Conservation (phyloP, 2,113 vertebrate genomes). For the Promerops cafer region DNA sequence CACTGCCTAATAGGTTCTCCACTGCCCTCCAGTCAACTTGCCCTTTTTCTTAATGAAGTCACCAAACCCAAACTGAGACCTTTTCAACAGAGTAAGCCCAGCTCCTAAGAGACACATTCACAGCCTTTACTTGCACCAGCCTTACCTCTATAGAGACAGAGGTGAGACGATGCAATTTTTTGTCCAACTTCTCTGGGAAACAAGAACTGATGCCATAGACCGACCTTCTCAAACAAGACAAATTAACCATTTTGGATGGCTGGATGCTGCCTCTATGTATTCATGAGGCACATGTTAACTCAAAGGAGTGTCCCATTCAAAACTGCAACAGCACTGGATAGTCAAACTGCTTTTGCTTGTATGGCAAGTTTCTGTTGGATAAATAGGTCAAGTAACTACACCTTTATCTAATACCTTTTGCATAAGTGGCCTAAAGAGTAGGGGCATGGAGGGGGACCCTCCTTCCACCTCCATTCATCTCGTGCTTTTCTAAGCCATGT, state of each 20-base stretch:
- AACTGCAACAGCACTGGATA: slow-evolving; percentile 16
- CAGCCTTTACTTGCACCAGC: neutral
- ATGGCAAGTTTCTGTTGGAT: slow-evolving; percentile 33
- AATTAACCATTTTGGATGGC: neutral
- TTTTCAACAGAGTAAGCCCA: neutral
- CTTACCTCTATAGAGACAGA: neutral
- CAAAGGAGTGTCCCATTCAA: slow-evolving; percentile 19
- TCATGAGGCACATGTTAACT: slow-evolving; percentile 7
- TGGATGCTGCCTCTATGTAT: neutral
- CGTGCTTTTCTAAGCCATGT: neutral
- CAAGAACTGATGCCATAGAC: fast-evolving
- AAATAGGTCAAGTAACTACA: slow-evolving; percentile 52
- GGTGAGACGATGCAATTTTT: neutral
- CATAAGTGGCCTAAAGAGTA: neutral
- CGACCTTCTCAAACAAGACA: neutral
- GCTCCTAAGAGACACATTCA: neutral
- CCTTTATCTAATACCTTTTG: slow-evolving; percentile 27
- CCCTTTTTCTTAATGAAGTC: neutral
- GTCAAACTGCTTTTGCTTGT: slow-evolving; percentile 57
- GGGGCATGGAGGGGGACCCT: neutral
- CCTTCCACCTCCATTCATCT: neutral
- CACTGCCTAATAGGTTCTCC: neutral
- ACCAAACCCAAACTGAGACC: neutral
- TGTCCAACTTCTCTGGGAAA: neutral
- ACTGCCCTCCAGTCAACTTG: fast-evolving